Conservation (phyloP, 1,140 invertebrate species). For the Stegodyphus dumicola region DNA sequence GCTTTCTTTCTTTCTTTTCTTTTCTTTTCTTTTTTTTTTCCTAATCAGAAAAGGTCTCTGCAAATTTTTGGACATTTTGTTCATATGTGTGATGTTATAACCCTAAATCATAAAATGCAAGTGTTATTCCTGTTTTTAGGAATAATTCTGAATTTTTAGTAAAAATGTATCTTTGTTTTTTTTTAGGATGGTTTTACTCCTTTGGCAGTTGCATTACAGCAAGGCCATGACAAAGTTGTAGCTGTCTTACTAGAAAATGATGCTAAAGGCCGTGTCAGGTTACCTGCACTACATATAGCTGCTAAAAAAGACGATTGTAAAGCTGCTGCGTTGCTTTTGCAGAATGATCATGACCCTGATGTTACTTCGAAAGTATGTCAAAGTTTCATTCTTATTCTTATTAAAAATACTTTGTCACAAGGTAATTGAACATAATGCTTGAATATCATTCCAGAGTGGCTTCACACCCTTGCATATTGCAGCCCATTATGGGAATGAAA, state of each 20-base stretch:
- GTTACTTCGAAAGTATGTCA: conserved; percentile 85
- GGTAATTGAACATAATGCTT: not conserved
- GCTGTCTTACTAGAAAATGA: conserved; percentile 93
- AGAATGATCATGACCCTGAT: conserved; percentile 96
- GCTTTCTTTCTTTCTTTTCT: too few relatives aligned
- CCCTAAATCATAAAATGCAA: too few relatives aligned
- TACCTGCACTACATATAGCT: conserved; percentile 89
- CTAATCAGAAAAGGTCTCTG: too few relatives aligned
- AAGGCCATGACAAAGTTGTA: conserved; percentile 96
- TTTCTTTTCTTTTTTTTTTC: too few relatives aligned
- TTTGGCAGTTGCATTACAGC: conserved; percentile 94
- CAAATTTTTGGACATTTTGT: too few relatives aligned
- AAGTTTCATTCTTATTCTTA: not conserved
- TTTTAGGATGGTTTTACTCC: conserved; percentile 95
- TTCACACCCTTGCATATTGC: conserved; percentile 99
- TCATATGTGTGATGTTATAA: too few relatives aligned
- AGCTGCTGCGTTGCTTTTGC: conserved; percentile 79
- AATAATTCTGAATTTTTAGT: too few relatives aligned
- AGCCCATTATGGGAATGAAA: conserved; percentile 76
- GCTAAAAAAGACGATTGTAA: conserved; percentile 98
- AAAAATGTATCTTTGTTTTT: not conserved
- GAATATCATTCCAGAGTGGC: conserved; percentile 76
- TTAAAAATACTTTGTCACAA: not conserved
- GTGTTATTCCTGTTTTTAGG: too few relatives aligned
- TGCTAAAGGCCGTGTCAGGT: conserved; percentile 84